Conservation (phyloP, 2,797 vertebrate species). For the Characodon lateralis region DNA sequence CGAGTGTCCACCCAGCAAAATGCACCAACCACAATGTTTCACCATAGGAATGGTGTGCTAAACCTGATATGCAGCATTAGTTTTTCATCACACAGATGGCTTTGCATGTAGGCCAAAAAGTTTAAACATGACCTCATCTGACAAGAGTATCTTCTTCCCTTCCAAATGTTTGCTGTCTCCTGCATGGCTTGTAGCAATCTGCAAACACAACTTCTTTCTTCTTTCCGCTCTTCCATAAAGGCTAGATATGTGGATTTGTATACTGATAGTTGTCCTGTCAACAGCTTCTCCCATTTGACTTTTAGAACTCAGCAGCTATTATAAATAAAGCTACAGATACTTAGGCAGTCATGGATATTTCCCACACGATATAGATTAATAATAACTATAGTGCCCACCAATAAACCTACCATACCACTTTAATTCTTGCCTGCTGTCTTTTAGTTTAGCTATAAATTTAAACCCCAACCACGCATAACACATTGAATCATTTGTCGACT, state of each 20-base stretch:
- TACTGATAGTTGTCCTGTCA: background rate
- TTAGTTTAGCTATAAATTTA: constrained; percentile 28
- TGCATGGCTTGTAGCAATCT: background rate
- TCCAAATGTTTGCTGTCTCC: background rate
- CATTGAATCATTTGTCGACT: constrained; percentile 29
- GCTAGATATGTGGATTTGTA: background rate
- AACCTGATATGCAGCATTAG: background rate
- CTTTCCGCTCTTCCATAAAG: background rate
- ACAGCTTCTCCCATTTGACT: background rate
- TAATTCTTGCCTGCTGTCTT: constrained; percentile 1
- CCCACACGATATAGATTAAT: background rate
- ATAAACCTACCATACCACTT: background rate
- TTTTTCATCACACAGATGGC: background rate
- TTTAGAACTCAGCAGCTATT: background rate
- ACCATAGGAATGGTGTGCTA: background rate
- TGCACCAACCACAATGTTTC: background rate
- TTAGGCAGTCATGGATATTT: background rate
- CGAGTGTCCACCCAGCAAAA: background rate
- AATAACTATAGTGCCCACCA: background rate
- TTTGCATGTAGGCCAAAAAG: background rate
- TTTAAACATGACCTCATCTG: background rate
- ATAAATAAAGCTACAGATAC: background rate
- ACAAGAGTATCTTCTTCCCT: background rate
- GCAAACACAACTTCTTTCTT: background rate
- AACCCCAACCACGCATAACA: constrained; percentile 11